Evolutionary conservation across 2,888 invertebrate species (phyloP).

Genomic region (Cremastinae sp.): DNA sequence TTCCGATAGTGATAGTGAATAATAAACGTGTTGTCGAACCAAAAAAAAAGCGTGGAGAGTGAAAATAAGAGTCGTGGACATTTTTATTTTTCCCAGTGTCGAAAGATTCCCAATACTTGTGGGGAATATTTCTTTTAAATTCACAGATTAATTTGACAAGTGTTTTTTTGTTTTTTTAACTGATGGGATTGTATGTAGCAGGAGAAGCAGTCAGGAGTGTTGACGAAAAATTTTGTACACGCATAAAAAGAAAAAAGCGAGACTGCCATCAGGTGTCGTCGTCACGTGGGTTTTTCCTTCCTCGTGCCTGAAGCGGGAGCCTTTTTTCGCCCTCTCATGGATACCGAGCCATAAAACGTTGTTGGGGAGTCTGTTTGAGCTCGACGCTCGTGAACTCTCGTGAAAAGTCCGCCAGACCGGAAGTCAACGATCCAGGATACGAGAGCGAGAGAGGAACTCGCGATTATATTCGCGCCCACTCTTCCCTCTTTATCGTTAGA

Average conservation of each 20-base stretch:
- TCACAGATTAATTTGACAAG: no score
- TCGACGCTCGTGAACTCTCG: conserved; percentile 34
- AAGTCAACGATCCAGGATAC: conserved; percentile 58
- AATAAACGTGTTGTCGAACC: background rate
- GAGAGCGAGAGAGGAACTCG: conserved; percentile 8
- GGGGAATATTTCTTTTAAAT: no score
- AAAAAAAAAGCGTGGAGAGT: no score
- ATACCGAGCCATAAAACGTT: conserved; percentile 34
- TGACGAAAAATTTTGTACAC: background rate
- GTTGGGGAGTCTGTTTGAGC: conserved; percentile 36
- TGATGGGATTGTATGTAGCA: no score
- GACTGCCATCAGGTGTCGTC: conserved; percentile 39
- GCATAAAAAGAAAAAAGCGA: background rate
- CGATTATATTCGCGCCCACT: conserved; percentile 52
- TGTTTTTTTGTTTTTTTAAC: no score
- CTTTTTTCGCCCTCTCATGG: conserved; percentile 7
- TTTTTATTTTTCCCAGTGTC: no score
- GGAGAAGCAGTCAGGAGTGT: conserved; percentile 3
- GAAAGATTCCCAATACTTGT: no score
- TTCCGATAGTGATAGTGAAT: no score
- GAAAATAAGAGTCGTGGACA: no score
- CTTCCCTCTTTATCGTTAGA: conserved; percentile 27
- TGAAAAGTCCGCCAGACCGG: conserved; percentile 56
- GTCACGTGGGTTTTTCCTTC: conserved; percentile 49
- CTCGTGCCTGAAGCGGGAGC: conserved; percentile 24